Evolutionary conservation across 2,113 vertebrate genomes (phyloP).

Genomic region (Dissostichus mawsoni): DNA sequence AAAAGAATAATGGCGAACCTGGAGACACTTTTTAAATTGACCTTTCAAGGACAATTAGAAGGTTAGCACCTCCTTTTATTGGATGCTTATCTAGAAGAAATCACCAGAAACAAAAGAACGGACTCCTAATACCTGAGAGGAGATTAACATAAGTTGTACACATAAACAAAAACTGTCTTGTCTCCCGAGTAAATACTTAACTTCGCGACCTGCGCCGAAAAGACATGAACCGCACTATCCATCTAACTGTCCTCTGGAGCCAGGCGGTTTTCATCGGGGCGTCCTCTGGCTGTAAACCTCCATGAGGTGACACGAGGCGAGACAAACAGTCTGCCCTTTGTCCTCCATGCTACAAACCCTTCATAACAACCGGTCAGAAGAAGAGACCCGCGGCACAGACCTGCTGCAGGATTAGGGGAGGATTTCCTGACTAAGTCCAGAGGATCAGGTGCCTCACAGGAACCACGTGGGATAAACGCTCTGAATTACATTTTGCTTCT

Average conservation of each 20-base stretch:
- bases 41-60: no score
- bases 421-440: conserved; percentile 76
- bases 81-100: no score
- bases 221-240: conserved; percentile 79
- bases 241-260: conserved; percentile 76
- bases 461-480: conserved; percentile 49
- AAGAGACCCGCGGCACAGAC: conserved; percentile 37
- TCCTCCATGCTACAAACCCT: conserved; percentile 2
- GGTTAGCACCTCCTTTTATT: no score
- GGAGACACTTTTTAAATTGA: no score
- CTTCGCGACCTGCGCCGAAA: conserved; percentile 75
- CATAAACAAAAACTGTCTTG: neutral
- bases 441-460: conserved; percentile 66
- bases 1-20: no score
- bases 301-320: neutral
- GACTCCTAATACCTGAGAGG: neutral
- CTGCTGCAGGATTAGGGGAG: conserved; percentile 75
- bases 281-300: neutral
- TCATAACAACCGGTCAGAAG: neutral
- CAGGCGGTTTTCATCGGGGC: conserved; percentile 70
- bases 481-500: conserved; percentile 28
- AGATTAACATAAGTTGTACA: neutral
- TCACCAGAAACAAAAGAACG: no score
- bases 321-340: neutral
- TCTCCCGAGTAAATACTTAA: conserved; percentile 68